Evolutionary conservation across 2,113 vertebrate genomes (phyloP), one percentile per base, ranked within the genome.

Genomic region (Charina bottae): DNA sequence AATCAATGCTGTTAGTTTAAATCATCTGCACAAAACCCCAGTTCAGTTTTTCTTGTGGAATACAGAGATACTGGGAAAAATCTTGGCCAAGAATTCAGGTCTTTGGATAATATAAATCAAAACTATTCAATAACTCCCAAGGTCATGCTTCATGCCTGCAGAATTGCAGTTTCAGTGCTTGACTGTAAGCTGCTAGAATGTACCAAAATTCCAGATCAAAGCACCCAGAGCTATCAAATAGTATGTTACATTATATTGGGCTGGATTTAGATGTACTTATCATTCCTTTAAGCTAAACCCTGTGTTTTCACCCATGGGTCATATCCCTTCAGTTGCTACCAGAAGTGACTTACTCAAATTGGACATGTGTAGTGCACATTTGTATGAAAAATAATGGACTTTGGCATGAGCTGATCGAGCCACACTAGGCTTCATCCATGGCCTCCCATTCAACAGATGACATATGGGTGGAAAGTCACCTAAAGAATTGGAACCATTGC

Each of bases 41-140:
- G 6, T 5, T 86, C 28, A 24, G 4, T 26, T 37, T 91, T n/a
- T 68, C 10, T 46, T 68, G 28, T 8, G 54, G 83, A 10, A 42
- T 17, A 21, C 13, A 12, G 46, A 11, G 13, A 17, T 7, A 26
- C 3, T 37, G 49, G 37, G 0, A 0, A 28, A 60, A 85, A 24
- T 12, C 55, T 4, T 46, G 13, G 11, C 92, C 56, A 90, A 89
- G 83, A 78, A 87, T 4, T 21, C 1, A 87, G 6, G 26, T 24
- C 33, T 21, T 55, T 72, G 3, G 83, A 21, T 85, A 24, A 24
- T 6, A 28, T 9, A 33, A 42, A 87, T 88, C 2, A 0, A 49
- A 60, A 87, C 72, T 89, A 49, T 58, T 42, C 33, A 7, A 83
- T 7, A 85, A 23, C 19, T 21, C 17, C 56, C 21, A 9, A 60